Evolutionary conservation across 2,113 vertebrate species (phyloP).

Genomic region (Sceloporus undulatus): DNA sequence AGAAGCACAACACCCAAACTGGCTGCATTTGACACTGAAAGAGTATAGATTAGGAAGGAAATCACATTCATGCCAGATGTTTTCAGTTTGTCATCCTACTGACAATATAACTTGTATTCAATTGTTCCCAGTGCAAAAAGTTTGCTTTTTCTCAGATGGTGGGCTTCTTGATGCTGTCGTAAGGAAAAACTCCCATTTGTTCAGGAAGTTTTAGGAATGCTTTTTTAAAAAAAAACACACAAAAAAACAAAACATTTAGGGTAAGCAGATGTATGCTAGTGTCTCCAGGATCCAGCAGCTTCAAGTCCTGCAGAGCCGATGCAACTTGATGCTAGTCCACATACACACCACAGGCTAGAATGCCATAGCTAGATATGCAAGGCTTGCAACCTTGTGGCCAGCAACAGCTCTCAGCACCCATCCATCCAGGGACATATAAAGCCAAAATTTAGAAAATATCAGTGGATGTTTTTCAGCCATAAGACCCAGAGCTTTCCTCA

Average conservation of each 20-base stretch:
- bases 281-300: not conserved
- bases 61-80: not conserved
- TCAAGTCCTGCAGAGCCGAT: not conserved
- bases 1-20: conserved; percentile 6
- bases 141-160: not conserved
- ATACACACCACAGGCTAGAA: not conserved
- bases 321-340: not conserved
- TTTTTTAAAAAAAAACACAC: not conserved
- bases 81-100: conserved; percentile 3
- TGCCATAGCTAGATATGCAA: not conserved
- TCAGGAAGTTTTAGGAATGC: not conserved
- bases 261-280: not conserved
- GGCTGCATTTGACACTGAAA: conserved; percentile 2
- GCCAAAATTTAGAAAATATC: not conserved
- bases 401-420: not conserved
- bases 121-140: not conserved
- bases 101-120: not conserved
- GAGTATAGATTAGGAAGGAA: conserved; percentile 5
- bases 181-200: not conserved
- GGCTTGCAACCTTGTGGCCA: no score
- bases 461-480: not conserved
- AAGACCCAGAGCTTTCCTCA: not conserved
- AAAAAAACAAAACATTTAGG: not conserved
- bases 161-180: not conserved
- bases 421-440: not conserved